Percentiles rank a stretch among this genome's conserved stretches.
Conservation (phyloP, 2,113 vertebrate genomes). For the Thomomys bottae region DNA sequence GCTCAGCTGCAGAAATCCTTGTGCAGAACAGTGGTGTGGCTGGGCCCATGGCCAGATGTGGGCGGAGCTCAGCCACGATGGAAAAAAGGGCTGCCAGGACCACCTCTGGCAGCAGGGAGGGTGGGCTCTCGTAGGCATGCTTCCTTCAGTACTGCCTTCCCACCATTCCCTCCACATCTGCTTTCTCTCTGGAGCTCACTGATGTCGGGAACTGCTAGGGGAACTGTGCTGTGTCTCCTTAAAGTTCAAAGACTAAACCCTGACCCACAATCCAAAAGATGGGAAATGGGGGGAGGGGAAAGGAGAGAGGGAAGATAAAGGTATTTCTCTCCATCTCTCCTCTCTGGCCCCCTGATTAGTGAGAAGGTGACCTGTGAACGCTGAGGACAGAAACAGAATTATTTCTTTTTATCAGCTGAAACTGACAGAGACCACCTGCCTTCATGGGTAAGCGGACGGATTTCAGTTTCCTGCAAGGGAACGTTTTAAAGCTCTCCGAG, state of each 20-base stretch:
- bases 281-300: background rate
- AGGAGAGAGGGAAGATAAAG: too few species aligned
- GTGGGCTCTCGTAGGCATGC: too few species aligned
- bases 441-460: background rate
- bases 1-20: background rate
- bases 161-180: background rate
- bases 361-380: too few species aligned
- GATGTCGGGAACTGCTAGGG: background rate
- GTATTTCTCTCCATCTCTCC: too few species aligned
- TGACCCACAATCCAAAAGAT: background rate
- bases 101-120: background rate
- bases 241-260: background rate
- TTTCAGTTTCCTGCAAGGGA: background rate
- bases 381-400: background rate
- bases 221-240: background rate
- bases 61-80: background rate
- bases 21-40: background rate
- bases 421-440: background rate
- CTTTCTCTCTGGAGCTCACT: background rate
- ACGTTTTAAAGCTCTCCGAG: background rate
- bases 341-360: background rate
- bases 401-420: background rate
- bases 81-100: background rate
- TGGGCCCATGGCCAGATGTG: background rate
- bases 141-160: background rate